Base-by-base conservation (phyloP, 2,797 vertebrate genomes). In the Macrochelys suwanniensis region DNA sequence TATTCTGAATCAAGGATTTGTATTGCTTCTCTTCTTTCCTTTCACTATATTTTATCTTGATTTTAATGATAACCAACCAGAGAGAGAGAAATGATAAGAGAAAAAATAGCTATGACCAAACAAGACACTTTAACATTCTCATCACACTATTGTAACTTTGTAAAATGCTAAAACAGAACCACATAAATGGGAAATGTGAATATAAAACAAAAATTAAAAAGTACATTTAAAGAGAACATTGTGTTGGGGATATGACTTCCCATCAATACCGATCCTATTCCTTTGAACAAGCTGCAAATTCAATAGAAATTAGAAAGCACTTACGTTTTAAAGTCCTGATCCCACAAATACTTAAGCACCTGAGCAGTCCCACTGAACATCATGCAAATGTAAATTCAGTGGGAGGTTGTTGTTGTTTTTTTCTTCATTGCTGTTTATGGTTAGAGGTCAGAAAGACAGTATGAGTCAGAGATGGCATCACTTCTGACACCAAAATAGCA, bases 211-310 rank as follows among this genome's bases (percentile, higher is more conserved):
- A 85, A 61, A 76, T 28, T 33, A 53, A 37, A 83, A 74, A 31
- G 6, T 53, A 59, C 6, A 68, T 56, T 82, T 33, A 53, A 86
- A 5, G 2, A 79, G 56, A 7, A 8, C 1, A 1, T 0, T 53
- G 56, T n/a, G 31, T 83, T 6, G 71, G 61, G 4, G 4, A 23
- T 78, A 0, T 42, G 4, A 71, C 28, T 0, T n/a, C 47, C 33
- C 12, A 82, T 33, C 37, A 23, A 4, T 77, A 78, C 2, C 17
- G 79, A 65, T 80, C 17, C 9, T 47, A 1, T 74, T 54, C 42
- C 12, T 51, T 9, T 45, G 28, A 85, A 80, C 51, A n/a, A 84
- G 4, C 42, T 13, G 19, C 23, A 89, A 77, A 54, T 84, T 25
- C 45, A 8, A 31, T 54, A 37, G 5, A 61, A 51, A 78, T 57